Evolutionary conservation across 2,888 invertebrate species (phyloP).

Genomic region (Halictus quadricinctus): DNA sequence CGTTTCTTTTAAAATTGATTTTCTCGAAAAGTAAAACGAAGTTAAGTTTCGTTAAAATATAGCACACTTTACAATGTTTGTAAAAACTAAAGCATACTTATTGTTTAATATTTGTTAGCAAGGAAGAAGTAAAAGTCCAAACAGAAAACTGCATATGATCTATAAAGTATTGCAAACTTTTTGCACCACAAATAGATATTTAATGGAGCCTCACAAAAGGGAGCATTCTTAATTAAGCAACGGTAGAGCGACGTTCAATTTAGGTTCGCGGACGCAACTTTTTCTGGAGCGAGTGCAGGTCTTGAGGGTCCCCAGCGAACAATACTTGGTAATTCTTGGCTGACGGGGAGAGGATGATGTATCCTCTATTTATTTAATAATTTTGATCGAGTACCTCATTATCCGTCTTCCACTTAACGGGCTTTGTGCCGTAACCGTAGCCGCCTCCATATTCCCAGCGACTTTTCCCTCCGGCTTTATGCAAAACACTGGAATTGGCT

Average conservation of each 20-base stretch:
- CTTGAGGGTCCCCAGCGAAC: neutral
- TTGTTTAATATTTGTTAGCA: no score
- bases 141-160: neutral
- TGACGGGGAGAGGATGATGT: constrained; percentile 8
- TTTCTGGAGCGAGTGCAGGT: neutral
- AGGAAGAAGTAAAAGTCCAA: neutral
- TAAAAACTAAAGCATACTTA: no score
- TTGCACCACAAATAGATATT: neutral
- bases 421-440: neutral
- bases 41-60: neutral
- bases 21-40: no score
- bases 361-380: constrained; percentile 39
- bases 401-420: constrained; percentile 20
- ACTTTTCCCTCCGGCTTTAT: constrained; percentile 26
- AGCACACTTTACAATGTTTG: neutral
- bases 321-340: constrained; percentile 3
- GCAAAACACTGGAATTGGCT: constrained; percentile 38
- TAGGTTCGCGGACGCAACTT: neutral
- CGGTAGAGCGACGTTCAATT: neutral
- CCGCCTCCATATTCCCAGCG: constrained; percentile 16
- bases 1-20: neutral
- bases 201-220: neutral
- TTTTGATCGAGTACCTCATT: constrained; percentile 33
- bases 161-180: neutral
- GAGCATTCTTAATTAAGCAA: neutral